Percentiles rank a stretch among this genome's conserved stretches.
These are phyloP conservation scores for Calypte anna DNA, from an alignment of 2,113 vertebrate genomes.

Conservation along the genomic window DNA sequence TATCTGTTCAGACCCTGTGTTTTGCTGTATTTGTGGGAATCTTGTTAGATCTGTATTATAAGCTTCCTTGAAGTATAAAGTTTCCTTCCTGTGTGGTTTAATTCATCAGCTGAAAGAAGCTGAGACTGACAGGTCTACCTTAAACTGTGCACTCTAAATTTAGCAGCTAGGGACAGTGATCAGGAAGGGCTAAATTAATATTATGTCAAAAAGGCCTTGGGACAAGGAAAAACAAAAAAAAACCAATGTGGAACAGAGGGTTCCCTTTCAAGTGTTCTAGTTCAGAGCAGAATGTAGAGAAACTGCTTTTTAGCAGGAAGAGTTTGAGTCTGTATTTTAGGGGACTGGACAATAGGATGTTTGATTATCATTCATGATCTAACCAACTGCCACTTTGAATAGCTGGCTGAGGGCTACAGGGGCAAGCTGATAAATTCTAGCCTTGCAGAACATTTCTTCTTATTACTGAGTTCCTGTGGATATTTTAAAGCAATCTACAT, in stretches of 20 bases:
- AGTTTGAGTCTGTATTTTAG: neutral
- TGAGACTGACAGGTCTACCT: constrained; percentile 42
- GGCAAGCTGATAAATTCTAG: neutral
- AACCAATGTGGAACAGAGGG: constrained; percentile 41
- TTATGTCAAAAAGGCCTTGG: constrained; percentile 56
- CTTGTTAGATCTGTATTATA: neutral
- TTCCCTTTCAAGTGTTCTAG: constrained; percentile 24
- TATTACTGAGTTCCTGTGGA: neutral
- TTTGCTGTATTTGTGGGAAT: neutral
- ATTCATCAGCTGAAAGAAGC: constrained; percentile 43
- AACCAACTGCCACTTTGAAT: neutral
- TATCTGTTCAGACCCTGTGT: fast-evolving
- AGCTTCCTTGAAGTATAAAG: neutral
- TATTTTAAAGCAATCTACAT: neutral
- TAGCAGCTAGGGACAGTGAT: constrained; percentile 35
- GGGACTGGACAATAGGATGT: neutral
- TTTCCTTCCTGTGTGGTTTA: constrained; percentile 48
- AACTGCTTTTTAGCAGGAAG: neutral
- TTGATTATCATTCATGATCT: neutral
- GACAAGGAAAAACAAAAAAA: constrained; percentile 44
- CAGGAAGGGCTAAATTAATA: constrained; percentile 65
- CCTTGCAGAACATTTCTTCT: neutral
- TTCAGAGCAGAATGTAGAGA: constrained; percentile 2
- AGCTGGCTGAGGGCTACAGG: neutral
- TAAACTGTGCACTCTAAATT: constrained; percentile 48